Evolutionary conservation across 1,140 invertebrate species (phyloP), one percentile per base, ranked within the genome.

Genomic region (Chironomus striatipennis): DNA sequence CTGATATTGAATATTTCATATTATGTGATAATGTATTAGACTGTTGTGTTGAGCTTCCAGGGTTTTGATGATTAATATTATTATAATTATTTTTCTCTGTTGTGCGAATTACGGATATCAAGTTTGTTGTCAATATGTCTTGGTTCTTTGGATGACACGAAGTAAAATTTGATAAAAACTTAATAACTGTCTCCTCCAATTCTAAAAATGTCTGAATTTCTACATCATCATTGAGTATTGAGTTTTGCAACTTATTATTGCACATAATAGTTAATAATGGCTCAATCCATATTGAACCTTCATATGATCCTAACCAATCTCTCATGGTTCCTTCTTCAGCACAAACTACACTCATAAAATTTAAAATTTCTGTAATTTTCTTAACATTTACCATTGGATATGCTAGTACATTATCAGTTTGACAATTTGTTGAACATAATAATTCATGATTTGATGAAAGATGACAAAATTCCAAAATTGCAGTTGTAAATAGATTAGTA

Each of bases 111-210:
- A 81, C 81, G 10, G 80, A 77, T 42, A 82, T 82, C 0, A 97
- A 82, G 8, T 93, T 89, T 75, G 89, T 87, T 5, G 94, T 92
- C 43, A 97, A 87, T 15, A 93, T 83, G 73, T 91, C 89, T 83
- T 96, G 94, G 83, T 96, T 97, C 67, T 85, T 85, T 0, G 90
- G 86, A 84, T 97, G 94, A 80, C 92, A 93, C 78, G 92, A 90
- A 74, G 93, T 95, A 76, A 94, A 90, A 76, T 89, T 87, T 0
- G 90, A 88, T 75, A 93, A 86, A 78, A 93, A 89, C 75, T 90
- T 87, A 43, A 93, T 91, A 75, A 90, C 90, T 10, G 89, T 86
- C 77, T 90, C 88, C 79, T 93, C 91, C 75, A 93, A 81, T 72
- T 88, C 86, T 3, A 88, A 85, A 75, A 90, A 90, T 10, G 83